Conservation (phyloP, 2,888 invertebrate genomes). For the Galerucella nymphaeae region DNA sequence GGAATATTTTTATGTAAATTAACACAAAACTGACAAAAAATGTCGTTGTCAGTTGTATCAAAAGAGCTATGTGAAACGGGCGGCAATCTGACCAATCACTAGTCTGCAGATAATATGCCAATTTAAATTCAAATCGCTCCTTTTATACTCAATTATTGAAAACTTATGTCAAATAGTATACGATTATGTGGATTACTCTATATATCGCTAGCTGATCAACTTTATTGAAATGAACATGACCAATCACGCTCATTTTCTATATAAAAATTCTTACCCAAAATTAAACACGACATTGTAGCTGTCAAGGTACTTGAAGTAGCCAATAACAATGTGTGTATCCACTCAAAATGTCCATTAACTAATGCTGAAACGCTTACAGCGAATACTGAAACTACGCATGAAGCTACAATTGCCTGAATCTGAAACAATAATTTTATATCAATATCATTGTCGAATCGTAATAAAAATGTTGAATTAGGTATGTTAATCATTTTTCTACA, state of each 20-base stretch:
- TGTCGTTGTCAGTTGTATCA: too few relatives aligned
- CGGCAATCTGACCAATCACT: too few relatives aligned
- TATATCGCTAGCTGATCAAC: too few relatives aligned
- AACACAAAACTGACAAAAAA: too few relatives aligned
- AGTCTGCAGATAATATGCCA: too few relatives aligned
- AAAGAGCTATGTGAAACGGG: too few relatives aligned
- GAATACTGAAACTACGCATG: conserved; percentile 85
- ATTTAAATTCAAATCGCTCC: too few relatives aligned
- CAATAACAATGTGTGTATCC: conserved; percentile 80
- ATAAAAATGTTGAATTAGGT: too few relatives aligned
- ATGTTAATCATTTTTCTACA: too few relatives aligned
- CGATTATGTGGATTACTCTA: too few relatives aligned
- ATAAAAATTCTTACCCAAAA: conserved; percentile 74
- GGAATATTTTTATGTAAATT: too few relatives aligned
- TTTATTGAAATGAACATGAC: not conserved
- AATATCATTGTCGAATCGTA: not conserved
- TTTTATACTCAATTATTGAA: conserved; percentile 1
- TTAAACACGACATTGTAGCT: conserved; percentile 91
- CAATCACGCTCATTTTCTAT: conserved; percentile 1
- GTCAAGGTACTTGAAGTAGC: conserved; percentile 88
- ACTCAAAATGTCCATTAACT: conserved; percentile 74
- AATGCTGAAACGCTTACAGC: conserved; percentile 79
- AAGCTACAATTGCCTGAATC: conserved; percentile 90
- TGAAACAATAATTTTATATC: conserved; percentile 53
- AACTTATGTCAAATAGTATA: not conserved